Evolutionary conservation across 2,888 invertebrate genomes (phyloP), one percentile per base, ranked within the genome.

Genomic region (Sycophila texana): DNA sequence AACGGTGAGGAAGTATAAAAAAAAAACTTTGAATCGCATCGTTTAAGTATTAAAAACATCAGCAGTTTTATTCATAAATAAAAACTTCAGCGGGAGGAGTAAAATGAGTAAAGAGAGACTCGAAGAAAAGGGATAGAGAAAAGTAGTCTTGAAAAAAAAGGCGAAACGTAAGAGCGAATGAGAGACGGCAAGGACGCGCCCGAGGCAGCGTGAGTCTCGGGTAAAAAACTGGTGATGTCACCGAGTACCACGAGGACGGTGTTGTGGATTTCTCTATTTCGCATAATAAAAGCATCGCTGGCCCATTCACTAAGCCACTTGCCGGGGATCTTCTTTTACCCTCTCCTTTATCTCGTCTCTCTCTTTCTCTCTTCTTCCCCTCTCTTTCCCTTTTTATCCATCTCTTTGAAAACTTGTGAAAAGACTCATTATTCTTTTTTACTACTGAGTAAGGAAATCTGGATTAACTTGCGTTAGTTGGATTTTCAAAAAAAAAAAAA

Each of bases 201-300:
- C 30, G 51, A 26, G 51, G 18, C 22, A 26, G 12, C 16, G 22
- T 7, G 53, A 13, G 49, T 18, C 10, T 14, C n/a, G 53, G 55
- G 26, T 1, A 26, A 26, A 55, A 70, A 30, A 57, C 58, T 13
- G 65, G 51, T 22, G 60, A 77, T 67, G 73, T 77, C 77, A 73
- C 47, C 72, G 30, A 73, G 73, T 73, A 30, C 51, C 65, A 58
- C 39, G 53, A 55, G 26, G 4, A 51, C 39, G 53, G 7, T 70
- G 78, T 78, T 78, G 70, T 47, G 78, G 68, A 78, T 78, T 68
- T 68, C 57, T 63, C 63, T 63, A 74, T 63, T 63, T 53, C 39
- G 22, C 65, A 70, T 65, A 79, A 74, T 55, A 49, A 79, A 79
- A 22, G 39, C 14, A 63, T 57, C 16, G 49, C 39, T 63, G 63